phyloP scores from a whole-genome alignment of 2,888 invertebrate genomes.

The Zygothrica quintamaculata region DNA sequence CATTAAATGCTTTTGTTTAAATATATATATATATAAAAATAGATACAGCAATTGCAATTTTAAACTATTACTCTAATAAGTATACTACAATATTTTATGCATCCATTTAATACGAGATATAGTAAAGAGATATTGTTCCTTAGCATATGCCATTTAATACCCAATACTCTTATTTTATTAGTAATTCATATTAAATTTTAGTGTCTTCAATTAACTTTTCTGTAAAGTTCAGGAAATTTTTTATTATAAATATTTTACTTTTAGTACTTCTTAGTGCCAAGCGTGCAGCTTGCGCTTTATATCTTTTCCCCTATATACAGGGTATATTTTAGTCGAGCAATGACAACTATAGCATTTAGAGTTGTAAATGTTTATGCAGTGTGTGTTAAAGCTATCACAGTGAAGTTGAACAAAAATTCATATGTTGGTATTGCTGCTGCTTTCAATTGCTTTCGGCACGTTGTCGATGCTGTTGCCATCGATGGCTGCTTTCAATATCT shows the following conservation, averaged over 20 bases:
- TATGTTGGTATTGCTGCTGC: slow-evolving; percentile 68
- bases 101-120: slow-evolving; percentile 64
- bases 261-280: no score
- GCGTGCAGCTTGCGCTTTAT: no score
- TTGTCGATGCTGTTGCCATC: slow-evolving; percentile 47
- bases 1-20: no score
- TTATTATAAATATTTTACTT: no score
- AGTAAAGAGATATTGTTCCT: no score
- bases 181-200: no score
- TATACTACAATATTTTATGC: slow-evolving; percentile 62
- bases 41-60: slow-evolving; percentile 46
- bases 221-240: no score
- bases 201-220: no score
- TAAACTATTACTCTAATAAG: slow-evolving; percentile 68
- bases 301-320: not conserved
- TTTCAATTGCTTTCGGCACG: slow-evolving; percentile 69
- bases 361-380: slow-evolving; percentile 39
- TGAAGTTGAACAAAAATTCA: slow-evolving; percentile 63
- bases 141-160: no score
- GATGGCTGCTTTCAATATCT: slow-evolving; percentile 78
- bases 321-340: not conserved
- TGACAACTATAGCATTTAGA: not conserved
- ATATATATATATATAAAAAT: no score
- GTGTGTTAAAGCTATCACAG: slow-evolving; percentile 30
- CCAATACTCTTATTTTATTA: no score